A percentile compares a stretch with the other conserved stretches of the same genome.
phyloP scores from a whole-genome alignment of 2,888 invertebrate genomes.

The Helicoverpa assulta region DNA sequence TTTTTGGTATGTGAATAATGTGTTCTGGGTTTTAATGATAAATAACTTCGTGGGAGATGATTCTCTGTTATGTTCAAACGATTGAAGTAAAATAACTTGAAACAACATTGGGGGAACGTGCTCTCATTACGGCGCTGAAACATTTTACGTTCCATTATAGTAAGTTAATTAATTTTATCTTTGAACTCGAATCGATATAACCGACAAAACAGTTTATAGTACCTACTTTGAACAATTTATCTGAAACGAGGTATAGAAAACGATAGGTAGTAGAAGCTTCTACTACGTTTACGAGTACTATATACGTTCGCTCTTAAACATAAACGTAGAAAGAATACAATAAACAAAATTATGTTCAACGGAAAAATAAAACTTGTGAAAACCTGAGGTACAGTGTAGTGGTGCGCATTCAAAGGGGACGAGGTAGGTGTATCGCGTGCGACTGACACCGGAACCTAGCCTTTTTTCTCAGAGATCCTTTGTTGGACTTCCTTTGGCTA shows the following conservation, averaged over 20 bases:
- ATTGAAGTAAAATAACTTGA: conserved; percentile 5
- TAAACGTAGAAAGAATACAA: conserved; percentile 59
- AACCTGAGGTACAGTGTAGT: conserved; percentile 61
- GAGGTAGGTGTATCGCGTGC: conserved; percentile 72
- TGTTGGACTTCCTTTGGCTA: conserved; percentile 81
- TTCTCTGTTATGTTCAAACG: conserved; percentile 18
- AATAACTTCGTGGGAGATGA: conserved; percentile 26
- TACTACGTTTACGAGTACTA: conserved; percentile 48
- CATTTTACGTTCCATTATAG: conserved; percentile 11
- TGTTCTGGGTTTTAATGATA: conserved; percentile 31
- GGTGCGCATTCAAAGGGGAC: conserved; percentile 63
- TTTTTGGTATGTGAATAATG: conserved; percentile 46
- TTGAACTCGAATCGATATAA: conserved; percentile 24
- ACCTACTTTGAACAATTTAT: conserved; percentile 26
- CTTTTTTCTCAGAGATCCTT: conserved; percentile 82
- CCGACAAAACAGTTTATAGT: not conserved
- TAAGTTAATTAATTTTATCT: conserved; percentile 36
- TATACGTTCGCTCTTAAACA: conserved; percentile 50
- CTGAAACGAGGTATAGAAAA: conserved; percentile 26
- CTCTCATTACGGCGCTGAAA: conserved; percentile 9
- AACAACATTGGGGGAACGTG: not conserved
- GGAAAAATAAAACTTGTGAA: conserved; percentile 59
- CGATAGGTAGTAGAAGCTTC: conserved; percentile 28
- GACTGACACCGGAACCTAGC: conserved; percentile 84
- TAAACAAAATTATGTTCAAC: conserved; percentile 62